Evolutionary conservation across 2,797 vertebrate species (phyloP), one percentile per base, ranked within the genome.

Genomic region (Sitta carolinensis): DNA sequence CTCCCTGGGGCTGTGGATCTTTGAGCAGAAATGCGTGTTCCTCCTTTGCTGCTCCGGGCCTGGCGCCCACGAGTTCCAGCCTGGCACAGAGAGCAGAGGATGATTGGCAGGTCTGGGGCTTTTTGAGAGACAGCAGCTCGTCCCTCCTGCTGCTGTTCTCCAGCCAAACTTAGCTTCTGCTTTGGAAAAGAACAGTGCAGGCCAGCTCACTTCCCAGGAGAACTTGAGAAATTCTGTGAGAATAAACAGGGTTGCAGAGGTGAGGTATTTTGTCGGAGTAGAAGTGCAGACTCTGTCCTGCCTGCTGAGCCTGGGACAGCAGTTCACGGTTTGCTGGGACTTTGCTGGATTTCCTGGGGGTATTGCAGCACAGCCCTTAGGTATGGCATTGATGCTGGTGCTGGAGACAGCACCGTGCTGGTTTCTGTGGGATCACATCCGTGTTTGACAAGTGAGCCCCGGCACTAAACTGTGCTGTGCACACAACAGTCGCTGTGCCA

Each of bases 381-480:
- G 40, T 3, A 3, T 1, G 11, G 36, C 3, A 0, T 12, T 23
- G 38, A 7, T 62, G 34, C 52, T 57, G 38, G 27, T 3, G 5
- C 70, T 79, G 55, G 36, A 16, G 19, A 1, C 22, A 38, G 55
- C 42, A 1, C 17, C 13, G 0, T 17, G 40, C 4, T 16, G 38
- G 20, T 43, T 66, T 40, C 54, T 20, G 36, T 54, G 51, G 3
- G 10, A 20, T 51, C 54, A 26, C 45, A 59, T 38, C 38, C 27
- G 0, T 5, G 0, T 47, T 32, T 64, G 13, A 18, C 13, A 7
- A 22, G 13, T 27, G 58, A 86, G 52, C 51, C 47, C 32, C 5
- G 0, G 0, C 61, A 51, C 36, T 2, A 3, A 36, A 32, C 14
- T 7, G 30, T 11, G 51, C 50, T 10, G 42, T 25, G 34, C 1